Conservation (phyloP, 2,888 invertebrate genomes). For the Trichogramma evanescens region DNA sequence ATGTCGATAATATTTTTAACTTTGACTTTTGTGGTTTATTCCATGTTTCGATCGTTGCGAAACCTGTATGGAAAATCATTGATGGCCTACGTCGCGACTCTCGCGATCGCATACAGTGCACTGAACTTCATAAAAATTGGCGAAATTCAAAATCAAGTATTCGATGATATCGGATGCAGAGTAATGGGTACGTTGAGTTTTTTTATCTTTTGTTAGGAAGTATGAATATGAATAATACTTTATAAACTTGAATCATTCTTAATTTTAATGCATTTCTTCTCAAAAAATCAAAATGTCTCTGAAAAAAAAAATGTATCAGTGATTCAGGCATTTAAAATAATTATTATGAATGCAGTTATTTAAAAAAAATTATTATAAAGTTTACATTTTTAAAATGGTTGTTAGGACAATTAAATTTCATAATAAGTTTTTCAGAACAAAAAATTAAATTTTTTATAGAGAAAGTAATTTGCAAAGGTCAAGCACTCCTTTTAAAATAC, state of each 20-base stretch:
- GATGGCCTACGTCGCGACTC: conserved; percentile 31
- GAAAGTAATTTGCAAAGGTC: no score
- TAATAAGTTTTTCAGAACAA: no score
- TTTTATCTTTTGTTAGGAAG: neutral
- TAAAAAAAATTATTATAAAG: neutral
- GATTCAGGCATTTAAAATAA: neutral
- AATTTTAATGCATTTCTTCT: neutral
- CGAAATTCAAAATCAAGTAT: neutral
- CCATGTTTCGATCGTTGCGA: conserved; percentile 32
- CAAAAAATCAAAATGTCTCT: neutral
- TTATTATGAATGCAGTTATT: neutral
- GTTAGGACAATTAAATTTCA: no score
- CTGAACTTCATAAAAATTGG: conserved; percentile 29
- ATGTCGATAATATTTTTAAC: conserved; percentile 32
- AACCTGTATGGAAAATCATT: conserved; percentile 39
- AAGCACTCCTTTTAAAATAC: no score
- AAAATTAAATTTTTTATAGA: no score
- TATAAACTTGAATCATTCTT: neutral
- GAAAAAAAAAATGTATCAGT: neutral
- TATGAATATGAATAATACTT: neutral
- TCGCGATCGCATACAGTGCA: conserved; percentile 31
- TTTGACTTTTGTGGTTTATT: conserved; percentile 37
- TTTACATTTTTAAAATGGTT: no score
- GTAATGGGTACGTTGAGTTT: conserved; percentile 24
- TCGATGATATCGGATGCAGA: conserved; percentile 21